Base-by-base conservation (phyloP, 1,140 invertebrate species). In the Hyposmocoma kahamanoa region DNA sequence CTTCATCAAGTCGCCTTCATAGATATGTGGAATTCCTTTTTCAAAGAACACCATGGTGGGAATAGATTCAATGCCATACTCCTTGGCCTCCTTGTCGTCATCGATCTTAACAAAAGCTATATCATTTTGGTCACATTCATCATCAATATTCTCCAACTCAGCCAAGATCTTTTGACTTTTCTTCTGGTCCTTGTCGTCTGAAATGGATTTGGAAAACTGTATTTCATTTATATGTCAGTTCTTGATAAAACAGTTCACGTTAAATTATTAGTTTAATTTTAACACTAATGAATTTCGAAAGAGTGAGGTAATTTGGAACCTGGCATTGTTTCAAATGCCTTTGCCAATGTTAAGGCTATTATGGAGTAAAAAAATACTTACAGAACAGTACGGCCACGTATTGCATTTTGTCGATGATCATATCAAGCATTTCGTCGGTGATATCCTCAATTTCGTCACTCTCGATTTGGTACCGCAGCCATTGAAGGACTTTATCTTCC, bases 81-180 rank as follows among this genome's bases (percentile, higher is more conserved):
- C 95, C 70, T 94, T 94, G 19, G 95, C 95, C 85, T 97, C 95
- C 44, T 92, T 91, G 50, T 92, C 90, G 64, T 97, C 94, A 68
- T 95, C 94, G 55, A 97, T 97, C 79, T 98, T 98, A 1, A 97
- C 96, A 75, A 98, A 96, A 15, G 94, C 94, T 62, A 98, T 97
- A 64, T 95, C 94, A 71, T 95, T 95, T 71, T 95, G 91, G 83
- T 97, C 96, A 80, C 95, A 96, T 73, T 97, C 96, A 77, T 97
- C 96, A 71, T 97, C 96, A 62, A 98, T 97, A 69, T 96, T 97
- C 88, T 97, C 96, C 62, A 98, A 83, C 84, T 97, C 95, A 22
- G 88, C 82, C 36, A 98, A 86, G 42, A 97, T 90, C 82, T 96
- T 95, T 78, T 95, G 92, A 73, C 94, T 96, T 76, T 96, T 96